A percentile compares a stretch with the other conserved stretches of the same genome.
phyloP scores from a whole-genome alignment of 2,888 invertebrate genomes.

The Oligia fasciuncula region DNA sequence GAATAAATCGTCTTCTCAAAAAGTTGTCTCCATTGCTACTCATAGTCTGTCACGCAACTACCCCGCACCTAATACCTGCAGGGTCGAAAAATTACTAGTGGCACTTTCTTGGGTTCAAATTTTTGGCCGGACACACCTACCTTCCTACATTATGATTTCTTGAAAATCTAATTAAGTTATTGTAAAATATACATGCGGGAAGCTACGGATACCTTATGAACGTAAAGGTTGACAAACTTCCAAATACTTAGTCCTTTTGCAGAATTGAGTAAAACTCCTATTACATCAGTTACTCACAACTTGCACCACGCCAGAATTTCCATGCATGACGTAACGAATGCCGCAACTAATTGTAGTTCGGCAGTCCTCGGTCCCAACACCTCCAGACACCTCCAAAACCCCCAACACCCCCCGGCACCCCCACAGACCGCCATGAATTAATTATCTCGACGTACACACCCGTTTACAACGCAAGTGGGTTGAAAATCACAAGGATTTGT shows the following conservation, averaged over 20 bases:
- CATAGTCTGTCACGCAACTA: too few species aligned
- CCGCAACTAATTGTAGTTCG: slow-evolving; percentile 68
- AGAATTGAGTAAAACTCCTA: neutral
- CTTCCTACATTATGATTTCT: neutral
- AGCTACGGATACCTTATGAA: neutral
- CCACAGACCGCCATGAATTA: slow-evolving; percentile 68
- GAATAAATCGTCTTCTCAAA: too few species aligned
- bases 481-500: slow-evolving; percentile 48
- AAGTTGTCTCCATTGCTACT: too few species aligned
- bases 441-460: slow-evolving; percentile 68
- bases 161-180: neutral
- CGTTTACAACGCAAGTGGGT: slow-evolving; percentile 53
- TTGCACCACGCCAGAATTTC: slow-evolving; percentile 40
- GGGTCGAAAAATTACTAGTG: neutral
- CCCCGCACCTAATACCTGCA: too few species aligned
- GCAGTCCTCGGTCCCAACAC: slow-evolving; percentile 51
- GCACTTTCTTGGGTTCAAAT: neutral
- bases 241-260: neutral
- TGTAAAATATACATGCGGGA: neutral
- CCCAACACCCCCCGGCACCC: slow-evolving; percentile 34
- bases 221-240: neutral
- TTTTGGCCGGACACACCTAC: neutral
- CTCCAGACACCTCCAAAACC: slow-evolving; percentile 51
- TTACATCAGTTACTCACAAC: slow-evolving; percentile 1
- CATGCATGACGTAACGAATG: slow-evolving; percentile 65